Evolutionary conservation across 2,888 invertebrate species (phyloP).

Genomic region (Tenthredo amoena): DNA sequence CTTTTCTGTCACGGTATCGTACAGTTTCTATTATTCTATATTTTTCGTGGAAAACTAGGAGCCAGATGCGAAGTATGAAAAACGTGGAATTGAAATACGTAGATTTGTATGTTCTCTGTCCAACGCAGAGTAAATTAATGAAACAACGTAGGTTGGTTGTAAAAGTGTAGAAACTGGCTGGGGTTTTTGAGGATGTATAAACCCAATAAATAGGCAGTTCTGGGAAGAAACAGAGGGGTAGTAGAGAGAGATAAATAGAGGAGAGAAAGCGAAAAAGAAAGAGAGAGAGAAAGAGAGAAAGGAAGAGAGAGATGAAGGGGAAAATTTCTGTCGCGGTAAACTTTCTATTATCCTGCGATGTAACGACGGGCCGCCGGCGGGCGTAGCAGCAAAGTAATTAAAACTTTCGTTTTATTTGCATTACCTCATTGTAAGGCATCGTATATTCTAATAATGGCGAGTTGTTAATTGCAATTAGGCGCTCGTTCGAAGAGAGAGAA

Average conservation of each 20-base stretch:
- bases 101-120: slow-evolving; percentile 4
- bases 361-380: slow-evolving; percentile 73
- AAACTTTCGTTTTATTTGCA: slow-evolving; percentile 78
- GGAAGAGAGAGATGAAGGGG: slow-evolving; percentile 56
- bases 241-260: background rate
- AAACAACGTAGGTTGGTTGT: background rate
- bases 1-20: background rate
- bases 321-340: slow-evolving; percentile 73
- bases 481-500: slow-evolving; percentile 63
- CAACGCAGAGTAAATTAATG: slow-evolving; percentile 38
- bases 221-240: slow-evolving; percentile 55
- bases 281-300: slow-evolving; percentile 46
- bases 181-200: background rate
- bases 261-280: slow-evolving; percentile 2
- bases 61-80: background rate
- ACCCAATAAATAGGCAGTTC: slow-evolving; percentile 4
- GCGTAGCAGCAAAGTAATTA: slow-evolving; percentile 76
- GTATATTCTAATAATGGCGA: slow-evolving; percentile 77
- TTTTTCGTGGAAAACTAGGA: background rate
- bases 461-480: slow-evolving; percentile 78
- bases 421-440: slow-evolving; percentile 77
- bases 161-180: background rate
- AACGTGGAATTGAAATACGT: slow-evolving; percentile 2
- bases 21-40: background rate
- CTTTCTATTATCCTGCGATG: slow-evolving; percentile 75